Evolutionary conservation across 2,797 vertebrate species (phyloP).

Genomic region (Paramormyrops hopkinsi): DNA sequence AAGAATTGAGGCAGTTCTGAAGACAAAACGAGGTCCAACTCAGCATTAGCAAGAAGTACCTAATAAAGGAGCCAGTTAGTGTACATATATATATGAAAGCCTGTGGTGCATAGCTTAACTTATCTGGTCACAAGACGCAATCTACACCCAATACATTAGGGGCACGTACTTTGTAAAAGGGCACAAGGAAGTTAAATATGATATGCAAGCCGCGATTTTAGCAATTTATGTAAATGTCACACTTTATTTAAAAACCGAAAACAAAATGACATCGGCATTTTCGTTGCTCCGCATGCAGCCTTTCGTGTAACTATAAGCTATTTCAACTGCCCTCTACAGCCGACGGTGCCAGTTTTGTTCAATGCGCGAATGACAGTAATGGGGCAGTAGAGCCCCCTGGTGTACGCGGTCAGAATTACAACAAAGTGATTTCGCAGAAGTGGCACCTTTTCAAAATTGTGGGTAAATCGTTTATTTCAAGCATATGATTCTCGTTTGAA

Average conservation of each 20-base stretch:
- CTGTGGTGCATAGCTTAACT: not conserved
- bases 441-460: no score
- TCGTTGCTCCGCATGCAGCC: not conserved
- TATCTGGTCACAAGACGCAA: not conserved
- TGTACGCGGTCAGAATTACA: constrained; percentile 22
- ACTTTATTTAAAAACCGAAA: not conserved
- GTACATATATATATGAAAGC: not conserved
- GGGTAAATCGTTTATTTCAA: no score
- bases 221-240: not conserved
- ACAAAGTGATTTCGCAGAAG: not conserved
- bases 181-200: not conserved
- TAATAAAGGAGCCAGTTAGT: not conserved
- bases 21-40: not conserved
- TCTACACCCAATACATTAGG: not conserved
- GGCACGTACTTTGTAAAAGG: not conserved
- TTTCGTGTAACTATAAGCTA: not conserved
- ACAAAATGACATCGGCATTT: not conserved
- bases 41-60: not conserved
- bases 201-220: not conserved
- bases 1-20: not conserved
- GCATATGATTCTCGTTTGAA: no score
- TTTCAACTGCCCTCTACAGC: not conserved
- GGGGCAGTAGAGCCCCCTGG: constrained; percentile 37
- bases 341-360: not conserved
- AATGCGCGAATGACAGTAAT: not conserved